Evolutionary conservation across 2,888 invertebrate species (phyloP), one percentile per base, ranked within the genome.

Genomic region (Acheta domesticus): DNA sequence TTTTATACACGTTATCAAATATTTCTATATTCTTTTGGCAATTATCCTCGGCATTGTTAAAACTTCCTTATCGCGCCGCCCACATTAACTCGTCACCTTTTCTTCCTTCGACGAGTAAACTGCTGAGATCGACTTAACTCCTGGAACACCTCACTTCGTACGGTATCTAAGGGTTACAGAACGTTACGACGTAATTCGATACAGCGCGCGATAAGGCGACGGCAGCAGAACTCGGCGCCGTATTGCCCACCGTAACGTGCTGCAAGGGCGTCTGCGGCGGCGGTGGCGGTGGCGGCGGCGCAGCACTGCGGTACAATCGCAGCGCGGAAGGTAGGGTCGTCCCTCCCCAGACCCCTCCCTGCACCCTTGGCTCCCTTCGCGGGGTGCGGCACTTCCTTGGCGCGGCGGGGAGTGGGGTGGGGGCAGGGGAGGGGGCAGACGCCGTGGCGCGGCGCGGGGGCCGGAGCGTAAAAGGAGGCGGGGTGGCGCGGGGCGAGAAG

Each of bases 131-230:
- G 36, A 36, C 36, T 36, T 36, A 36, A 36, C 36, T 36, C 36
- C 36, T 36, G 36, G 8, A 8, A 36, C 36, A 62, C n/a, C 62
- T 62, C n/a, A 62, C n/a, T n/a, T n/a, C 14, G 62, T n/a, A 62
- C 62, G 8, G 8, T 62, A n/a, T n/a, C 62, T n/a, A 62, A 2
- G 16, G n/a, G 62, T 62, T 62, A 62, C 8, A 62, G 62, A 4
- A 62, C 62, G n/a, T 62, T 62, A 62, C 62, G 62, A 62, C n/a
- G 62, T 62, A 62, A 62, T 62, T n/a, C 62, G 16, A 62, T n/a
- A n/a, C 62, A n/a, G 62, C 16, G n/a, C 62, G 62, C 62, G 62
- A 62, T 62, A 62, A 62, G 62, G 62, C 62, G 62, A n/a, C 62
- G 62, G 62, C 62, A 62, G 62, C 62, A 62, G 62, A 62, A 62